Evolutionary conservation across 2,113 vertebrate species (phyloP).

Genomic region (Camelus dromedarius): DNA sequence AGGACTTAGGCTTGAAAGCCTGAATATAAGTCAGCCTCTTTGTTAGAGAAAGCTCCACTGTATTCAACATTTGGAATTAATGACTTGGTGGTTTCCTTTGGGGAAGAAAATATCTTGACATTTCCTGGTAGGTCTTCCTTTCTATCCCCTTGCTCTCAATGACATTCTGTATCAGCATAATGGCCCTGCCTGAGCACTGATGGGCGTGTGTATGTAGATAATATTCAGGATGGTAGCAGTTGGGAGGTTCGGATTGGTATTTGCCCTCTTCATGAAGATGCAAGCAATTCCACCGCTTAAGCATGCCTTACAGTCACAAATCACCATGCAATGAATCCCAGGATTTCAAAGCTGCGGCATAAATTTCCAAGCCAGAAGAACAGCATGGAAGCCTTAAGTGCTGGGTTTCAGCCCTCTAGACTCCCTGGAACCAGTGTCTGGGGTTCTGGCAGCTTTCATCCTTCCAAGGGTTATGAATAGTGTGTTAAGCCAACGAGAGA

Average conservation of each 20-base stretch:
- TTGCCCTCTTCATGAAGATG: not conserved
- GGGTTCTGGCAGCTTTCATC: constrained; percentile 12
- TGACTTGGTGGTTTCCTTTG: constrained; percentile 31
- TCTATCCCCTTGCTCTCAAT: not conserved
- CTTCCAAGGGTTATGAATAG: not conserved
- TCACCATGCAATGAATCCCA: not conserved
- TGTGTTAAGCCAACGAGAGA: not conserved
- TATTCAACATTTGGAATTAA: not conserved
- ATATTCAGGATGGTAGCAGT: not conserved
- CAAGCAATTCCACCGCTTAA: fast-evolving
- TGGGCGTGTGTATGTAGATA: not conserved
- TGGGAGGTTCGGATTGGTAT: fast-evolving
- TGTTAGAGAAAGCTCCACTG: not conserved
- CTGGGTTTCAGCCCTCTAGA: constrained; percentile 31
- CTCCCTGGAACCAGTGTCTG: constrained; percentile 31
- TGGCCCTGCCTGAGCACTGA: not conserved
- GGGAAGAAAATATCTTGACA: not conserved
- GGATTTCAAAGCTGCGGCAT: not conserved
- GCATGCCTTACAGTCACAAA: not conserved
- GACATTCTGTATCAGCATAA: fast-evolving
- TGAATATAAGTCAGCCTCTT: not conserved
- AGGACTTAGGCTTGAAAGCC: not conserved
- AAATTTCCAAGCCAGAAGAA: not conserved
- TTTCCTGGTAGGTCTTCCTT: constrained; percentile 23
- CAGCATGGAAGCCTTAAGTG: not conserved